Evolutionary conservation across 2,113 vertebrate genomes (phyloP).

Genomic region (zebrafish (Danio rerio)): GRCz12tu NC_133180.1:38291501-38292000

Average conservation of each 20-base stretch:
- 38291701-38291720: slow-evolving; percentile 9
- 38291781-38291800: slow-evolving; percentile 50
- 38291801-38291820: slow-evolving; percentile 7
- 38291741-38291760: slow-evolving; percentile 8
- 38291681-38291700: slow-evolving; percentile 6
- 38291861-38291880: not conserved
- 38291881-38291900: not conserved
- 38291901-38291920: not conserved
- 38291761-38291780: slow-evolving; percentile 48
- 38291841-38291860: not conserved
- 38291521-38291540: not conserved
- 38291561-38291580: not conserved
- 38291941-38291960: not conserved
- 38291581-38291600: not conserved
- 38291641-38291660: slow-evolving; percentile 12
- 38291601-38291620: not conserved
- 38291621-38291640: not conserved
- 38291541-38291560: not conserved
- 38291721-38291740: not conserved
- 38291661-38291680: slow-evolving; percentile 34
- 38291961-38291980: not conserved
- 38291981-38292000: not conserved
- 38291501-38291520: not conserved
- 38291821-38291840: not conserved
- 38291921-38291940: not conserved